Base-by-base conservation (phyloP, 2,797 vertebrate genomes). In the Acanthurus lineatus region DNA sequence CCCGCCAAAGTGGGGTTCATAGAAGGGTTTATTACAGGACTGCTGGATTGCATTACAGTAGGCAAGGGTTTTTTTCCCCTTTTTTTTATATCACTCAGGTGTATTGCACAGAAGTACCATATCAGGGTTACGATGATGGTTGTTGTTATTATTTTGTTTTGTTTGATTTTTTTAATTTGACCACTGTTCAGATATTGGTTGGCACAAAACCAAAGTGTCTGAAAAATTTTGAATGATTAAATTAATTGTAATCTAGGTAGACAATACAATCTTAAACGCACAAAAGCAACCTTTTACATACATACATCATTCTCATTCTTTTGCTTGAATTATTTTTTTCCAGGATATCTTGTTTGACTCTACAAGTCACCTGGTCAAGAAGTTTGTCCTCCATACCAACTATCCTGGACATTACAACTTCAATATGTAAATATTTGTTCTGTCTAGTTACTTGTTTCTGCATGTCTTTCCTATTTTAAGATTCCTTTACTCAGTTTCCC, bases 331-430 rank as follows among this genome's bases (percentile, higher is more conserved):
- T 32, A 32, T 25, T 32, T 32, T 32, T 88, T 81, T 88, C 71
- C 86, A 99, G 98, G 98, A 99, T 80, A 97, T 99, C 94, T 96
- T 99, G 73, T 99, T 99, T 91, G 98, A 99, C 89, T 97, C 98
- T 16, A 97, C 97, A 76, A 97, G 96, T 89, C 97, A 99, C 91
- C 96, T 97, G 92, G 98, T 98, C 76, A 99, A 99, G 95, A 99
- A 99, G 93, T 99, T 99, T 93, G 98, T 99, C 84, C 96, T 99
- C 67, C 98, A 99, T 60, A 99, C 98, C 77, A 99, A 99, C 94
- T 99, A 94, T 66, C 98, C 98, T 3, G 98, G 98, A 85, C 98
- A 99, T 96, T 99, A 99, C 94, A 99, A 99, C 94, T 99, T 99
- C 76, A 99, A 98, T 86, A 99, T 99, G 98, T 99, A 92, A 97